phyloP scores from a whole-genome alignment of 2,797 vertebrate genomes.

The Rhinichthys osculus region DNA sequence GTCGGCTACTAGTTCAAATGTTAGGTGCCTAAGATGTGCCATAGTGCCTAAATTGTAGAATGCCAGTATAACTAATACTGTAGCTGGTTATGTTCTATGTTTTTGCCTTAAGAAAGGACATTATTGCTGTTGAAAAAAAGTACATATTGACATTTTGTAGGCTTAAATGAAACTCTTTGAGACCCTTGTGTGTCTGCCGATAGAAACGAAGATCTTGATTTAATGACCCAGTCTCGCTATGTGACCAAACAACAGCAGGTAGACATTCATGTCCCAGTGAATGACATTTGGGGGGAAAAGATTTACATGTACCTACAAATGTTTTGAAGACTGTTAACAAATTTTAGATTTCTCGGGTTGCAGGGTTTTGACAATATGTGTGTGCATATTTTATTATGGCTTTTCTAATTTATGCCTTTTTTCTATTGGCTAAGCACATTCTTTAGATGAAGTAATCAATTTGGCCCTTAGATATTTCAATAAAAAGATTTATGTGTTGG shows the following conservation, averaged over 20 bases:
- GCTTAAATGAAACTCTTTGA: slow-evolving; percentile 1
- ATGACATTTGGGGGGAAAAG: slow-evolving; percentile 49
- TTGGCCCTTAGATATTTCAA: background rate
- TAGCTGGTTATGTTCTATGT: background rate
- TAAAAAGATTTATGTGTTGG: background rate
- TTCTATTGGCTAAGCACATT: slow-evolving; percentile 23
- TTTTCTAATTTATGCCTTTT: slow-evolving; percentile 41
- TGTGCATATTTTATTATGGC: slow-evolving; percentile 44
- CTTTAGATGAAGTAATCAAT: background rate
- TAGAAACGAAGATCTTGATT: slow-evolving; percentile 30
- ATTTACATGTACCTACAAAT: slow-evolving; percentile 15
- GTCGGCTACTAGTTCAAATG: background rate
- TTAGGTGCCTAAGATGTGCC: background rate
- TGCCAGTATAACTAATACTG: background rate
- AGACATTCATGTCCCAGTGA: slow-evolving; percentile 57
- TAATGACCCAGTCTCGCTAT: slow-evolving; percentile 55
- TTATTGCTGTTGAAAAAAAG: background rate
- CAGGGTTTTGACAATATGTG: background rate
- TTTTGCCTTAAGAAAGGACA: background rate
- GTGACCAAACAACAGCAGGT: slow-evolving; percentile 76
- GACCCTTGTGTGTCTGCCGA: slow-evolving; percentile 23
- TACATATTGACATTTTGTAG: slow-evolving; percentile 37
- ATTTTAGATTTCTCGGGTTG: background rate
- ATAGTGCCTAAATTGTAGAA: slow-evolving; percentile 25
- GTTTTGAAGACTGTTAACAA: background rate